Evolutionary conservation across 2,113 vertebrate species (phyloP), one percentile per base, ranked within the genome.

Genomic region (Phrynocephalus versicolor): DNA sequence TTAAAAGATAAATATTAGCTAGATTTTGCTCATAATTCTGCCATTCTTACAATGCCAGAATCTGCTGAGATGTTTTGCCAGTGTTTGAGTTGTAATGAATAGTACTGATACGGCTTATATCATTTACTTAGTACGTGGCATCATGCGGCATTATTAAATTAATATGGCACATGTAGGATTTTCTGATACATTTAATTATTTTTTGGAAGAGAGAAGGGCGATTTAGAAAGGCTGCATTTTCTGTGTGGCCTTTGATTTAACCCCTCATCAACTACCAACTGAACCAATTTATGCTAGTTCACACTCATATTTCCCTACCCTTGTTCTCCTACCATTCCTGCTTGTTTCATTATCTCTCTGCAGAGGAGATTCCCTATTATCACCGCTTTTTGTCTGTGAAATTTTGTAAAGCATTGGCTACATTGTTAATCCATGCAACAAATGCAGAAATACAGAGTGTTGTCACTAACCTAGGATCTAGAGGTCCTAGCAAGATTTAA

Each of bases 21-120:
- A 87, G 87, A 91, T 94, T 96, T 95, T 91, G 25, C 79, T 92
- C 92, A 90, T 95, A 82, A 93, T 89, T 92, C 93, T 95, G 89
- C 91, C 92, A 88, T 90, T 91, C 89, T 87, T 89, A 33, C 85
- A 41, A 25, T 21, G 55, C 86, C 90, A 93, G 93, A 95, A 89
- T 92, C 92, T 92, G 90, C 83, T 73, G 84, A 93, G 84, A 86
- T 89, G 88, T 90, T 94, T 96, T 95, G 93, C 84, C 6, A 25
- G 94, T 95, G 93, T 96, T 95, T 94, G 93, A 93, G 85, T 92
- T 95, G 93, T 94, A 93, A 95, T 94, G 94, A 95, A 93, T 88
- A 90, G 88, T 93, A 93, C 90, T 91, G 94, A 95, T 95, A 94
- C 92, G 90, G 89, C 88, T 95, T 93, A 92, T 90, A 87, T 90